Base-by-base conservation (phyloP, 2,888 invertebrate genomes). In the Ecdyonurus torrentis region DNA sequence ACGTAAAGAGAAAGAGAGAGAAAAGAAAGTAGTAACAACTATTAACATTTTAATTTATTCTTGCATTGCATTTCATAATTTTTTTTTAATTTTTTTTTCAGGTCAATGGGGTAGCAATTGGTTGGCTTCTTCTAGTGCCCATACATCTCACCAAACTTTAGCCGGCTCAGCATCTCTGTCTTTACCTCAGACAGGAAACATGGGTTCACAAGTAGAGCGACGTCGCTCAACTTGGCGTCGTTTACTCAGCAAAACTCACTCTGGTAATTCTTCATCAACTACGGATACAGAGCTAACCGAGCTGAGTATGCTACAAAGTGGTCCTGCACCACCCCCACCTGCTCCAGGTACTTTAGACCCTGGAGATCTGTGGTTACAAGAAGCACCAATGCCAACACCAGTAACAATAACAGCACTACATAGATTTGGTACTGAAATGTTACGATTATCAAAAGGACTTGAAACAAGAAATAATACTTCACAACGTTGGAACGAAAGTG, bases 391-490 rank as follows among this genome's bases (percentile, higher is more conserved):
- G 72, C 86, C 87, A 52, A 85, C 87, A 65, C 87, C 89, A 25
- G 87, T 86, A 69, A 87, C 89, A 67, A 87, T 90, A 85, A 86
- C 89, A 25, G 90, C 91, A 64, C 78, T 91, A 71, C 89, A 89
- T 74, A 88, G 88, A 72, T 90, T 90, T 73, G 90, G 90, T 63
- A 87, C 89, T 52, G 89, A 90, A 79, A 89, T 90, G 89, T 79
- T 91, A 70, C 87, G 88, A 71, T 79, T 91, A 25, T 89, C 89
- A 24, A 80, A 88, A 66, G 89, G 90, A 66, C 77, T 90, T 69
- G 89, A 89, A 65, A 65, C 52, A 67, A 67, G 63, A 18, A 15
- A 52, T 10, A 2, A 24, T n/a, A 7, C 15, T 24, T 5, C 63
- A 52, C 19, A 58, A 64, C 53, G 52, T 61, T 55, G 55, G 55